These are phyloP conservation scores for Amiota mariae DNA, from an alignment of 2,888 invertebrate species.

Conservation along the genomic window DNA sequence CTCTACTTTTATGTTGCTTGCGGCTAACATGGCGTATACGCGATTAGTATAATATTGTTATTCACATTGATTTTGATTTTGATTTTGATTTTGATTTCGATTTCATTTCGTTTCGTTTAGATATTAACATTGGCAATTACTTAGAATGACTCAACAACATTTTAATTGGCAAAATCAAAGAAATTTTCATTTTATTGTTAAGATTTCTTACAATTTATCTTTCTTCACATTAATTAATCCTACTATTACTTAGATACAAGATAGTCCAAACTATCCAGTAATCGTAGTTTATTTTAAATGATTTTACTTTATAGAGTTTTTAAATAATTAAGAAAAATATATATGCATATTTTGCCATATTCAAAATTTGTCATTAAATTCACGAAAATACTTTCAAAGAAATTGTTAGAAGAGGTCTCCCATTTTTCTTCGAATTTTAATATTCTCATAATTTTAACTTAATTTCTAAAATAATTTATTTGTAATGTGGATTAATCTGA, in stretches of 20 bases:
- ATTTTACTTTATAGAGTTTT: too few relatives aligned
- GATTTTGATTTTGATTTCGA: constrained; percentile 33
- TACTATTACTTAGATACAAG: constrained; percentile 31
- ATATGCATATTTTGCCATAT: too few relatives aligned
- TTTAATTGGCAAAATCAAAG: constrained; percentile 2
- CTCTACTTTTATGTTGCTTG: constrained; percentile 36
- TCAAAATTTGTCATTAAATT: too few relatives aligned
- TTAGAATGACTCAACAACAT: constrained; percentile 59
- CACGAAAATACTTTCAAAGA: too few relatives aligned
- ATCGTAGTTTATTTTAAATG: too few relatives aligned
- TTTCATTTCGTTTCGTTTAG: constrained; percentile 48
- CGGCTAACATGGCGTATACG: constrained; percentile 49
- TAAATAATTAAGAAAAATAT: too few relatives aligned
- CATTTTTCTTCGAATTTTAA: too few relatives aligned
- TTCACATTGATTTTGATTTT: not conserved
- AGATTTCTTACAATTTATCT: not conserved
- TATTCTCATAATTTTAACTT: too few relatives aligned
- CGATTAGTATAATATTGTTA: constrained; percentile 37
- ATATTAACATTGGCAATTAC: constrained; percentile 50
- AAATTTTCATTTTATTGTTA: constrained; percentile 41
- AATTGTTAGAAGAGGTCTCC: too few relatives aligned
- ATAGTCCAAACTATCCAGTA: too few relatives aligned
- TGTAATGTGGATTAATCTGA: too few relatives aligned
- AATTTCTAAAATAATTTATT: too few relatives aligned
- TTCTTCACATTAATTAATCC: constrained; percentile 14